Base-by-base conservation (phyloP, 2,888 invertebrate genomes). In the Timandra comae region DNA sequence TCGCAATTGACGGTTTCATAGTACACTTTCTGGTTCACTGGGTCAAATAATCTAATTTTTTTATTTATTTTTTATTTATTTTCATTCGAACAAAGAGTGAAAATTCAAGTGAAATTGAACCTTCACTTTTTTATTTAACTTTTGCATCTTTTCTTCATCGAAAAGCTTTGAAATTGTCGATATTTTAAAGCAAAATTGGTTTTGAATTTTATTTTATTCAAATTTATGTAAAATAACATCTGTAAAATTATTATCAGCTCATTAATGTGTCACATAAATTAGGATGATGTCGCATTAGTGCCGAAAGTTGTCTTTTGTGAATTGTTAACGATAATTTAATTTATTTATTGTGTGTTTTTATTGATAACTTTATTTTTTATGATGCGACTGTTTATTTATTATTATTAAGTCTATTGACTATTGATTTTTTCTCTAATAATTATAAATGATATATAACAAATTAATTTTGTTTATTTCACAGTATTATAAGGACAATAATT, bases 1-100 rank as follows among this genome's bases (percentile, higher is more conserved):
- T 52, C 48, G 47, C 57, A 47, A 56, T 48, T 51, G 49, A 54
- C 51, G 52, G 49, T 46, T 53, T 56, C 54, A 59, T 56, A 55
- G 52, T 30, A 48, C 54, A 56, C 58, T 71, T 72, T 71, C 76
- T 71, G 67, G 69, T 69, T 78, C 69, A 79, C 71, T 82, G 59
- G 81, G 76, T 76, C 79, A 68, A 66, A 67, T 72, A 67, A 71
- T 68, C 44, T 56, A n/a, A n/a, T n/a, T n/a, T n/a, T n/a, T n/a
- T 55, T 49, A 65, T 68, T 68, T 64, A 65, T 65, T 58, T 52
- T 51, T 68, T 68, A 63, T 70, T 64, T 63, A 52, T 56, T 65
- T 43, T 49, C 54, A 52, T 54, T 44, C 39, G 58, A 51, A 56
- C 50, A 57, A 49, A 47, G 38, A 67, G 66, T 64, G 67, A 70